phyloP scores from a whole-genome alignment of 1,140 invertebrate species.

The Mylabris phalerata region DNA sequence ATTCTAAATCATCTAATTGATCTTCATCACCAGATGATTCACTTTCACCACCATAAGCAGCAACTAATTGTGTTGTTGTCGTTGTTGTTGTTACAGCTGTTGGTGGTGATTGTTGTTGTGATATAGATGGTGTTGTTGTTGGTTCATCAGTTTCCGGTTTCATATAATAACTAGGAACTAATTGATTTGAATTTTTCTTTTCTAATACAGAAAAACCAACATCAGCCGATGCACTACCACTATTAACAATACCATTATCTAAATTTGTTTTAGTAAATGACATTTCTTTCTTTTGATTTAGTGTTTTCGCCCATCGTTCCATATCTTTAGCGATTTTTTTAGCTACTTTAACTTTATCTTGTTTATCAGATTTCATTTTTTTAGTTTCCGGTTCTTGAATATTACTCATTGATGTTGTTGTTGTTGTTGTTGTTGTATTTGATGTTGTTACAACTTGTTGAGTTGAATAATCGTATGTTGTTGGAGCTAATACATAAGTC shows the following conservation, averaged over 20 bases:
- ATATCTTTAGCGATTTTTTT: constrained; percentile 91
- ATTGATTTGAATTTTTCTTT: constrained; percentile 46
- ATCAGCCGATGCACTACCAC: constrained; percentile 64
- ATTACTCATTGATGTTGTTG: constrained; percentile 18
- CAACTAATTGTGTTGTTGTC: constrained; percentile 51
- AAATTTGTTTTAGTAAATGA: constrained; percentile 28
- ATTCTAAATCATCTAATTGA: constrained; percentile 52
- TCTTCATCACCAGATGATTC: constrained; percentile 47
- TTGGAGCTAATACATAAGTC: constrained; percentile 71
- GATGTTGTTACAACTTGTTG: constrained; percentile 12
- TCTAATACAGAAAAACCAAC: constrained; percentile 84
- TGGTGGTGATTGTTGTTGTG: constrained; percentile 17
- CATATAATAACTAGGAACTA: constrained; percentile 11
- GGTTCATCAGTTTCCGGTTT: constrained; percentile 17
- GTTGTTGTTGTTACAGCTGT: constrained; percentile 10
- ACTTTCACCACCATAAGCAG: constrained; percentile 68
- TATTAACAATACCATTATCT: constrained; percentile 9
- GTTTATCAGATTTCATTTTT: constrained; percentile 57
- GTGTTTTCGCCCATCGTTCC: constrained; percentile 87
- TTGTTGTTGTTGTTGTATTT: constrained; percentile 18
- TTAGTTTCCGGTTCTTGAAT: constrained; percentile 43
- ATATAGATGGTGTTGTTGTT: constrained; percentile 10
- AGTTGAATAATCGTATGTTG: constrained; percentile 30
- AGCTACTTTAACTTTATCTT: constrained; percentile 93
- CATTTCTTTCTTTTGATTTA: constrained; percentile 94